Percentiles rank a stretch among this genome's conserved stretches.
Conservation (phyloP, 1,140 invertebrate genomes). For the Apis florea region DNA sequence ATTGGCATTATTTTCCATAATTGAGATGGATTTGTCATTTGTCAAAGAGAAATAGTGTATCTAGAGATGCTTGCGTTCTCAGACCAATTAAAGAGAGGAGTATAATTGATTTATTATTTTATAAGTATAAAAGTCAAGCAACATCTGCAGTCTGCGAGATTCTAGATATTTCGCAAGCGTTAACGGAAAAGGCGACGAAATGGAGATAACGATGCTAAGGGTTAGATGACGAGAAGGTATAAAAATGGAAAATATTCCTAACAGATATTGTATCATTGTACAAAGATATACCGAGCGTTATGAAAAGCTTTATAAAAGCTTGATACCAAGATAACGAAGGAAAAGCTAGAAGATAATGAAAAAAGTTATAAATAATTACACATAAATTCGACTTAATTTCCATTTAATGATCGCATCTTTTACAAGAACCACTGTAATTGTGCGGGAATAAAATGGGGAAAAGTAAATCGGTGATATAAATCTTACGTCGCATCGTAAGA, state of each 20-base stretch:
- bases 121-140: neutral
- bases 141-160: constrained; percentile 10
- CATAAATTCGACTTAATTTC: constrained; percentile 22
- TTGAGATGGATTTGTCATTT: neutral
- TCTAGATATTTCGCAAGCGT: constrained; percentile 10
- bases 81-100: neutral
- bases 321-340: neutral
- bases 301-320: neutral
- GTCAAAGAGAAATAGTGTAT: neutral
- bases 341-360: no score
- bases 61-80: neutral
- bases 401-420: neutral
- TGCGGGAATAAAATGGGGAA: neutral
- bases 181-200: constrained; percentile 14
- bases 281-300: neutral
- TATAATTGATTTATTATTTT: constrained; percentile 3
- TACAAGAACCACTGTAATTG: neutral
- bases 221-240: neutral
- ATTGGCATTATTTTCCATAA: neutral
- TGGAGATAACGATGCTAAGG: neutral
- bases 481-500: constrained; percentile 17
- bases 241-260: constrained; percentile 19
- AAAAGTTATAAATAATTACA: neutral
- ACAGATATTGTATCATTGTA: neutral
- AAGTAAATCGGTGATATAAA: constrained; percentile 17